Evolutionary conservation across 1,140 invertebrate genomes (phyloP).

Genomic region (Uloborus diversus): DNA sequence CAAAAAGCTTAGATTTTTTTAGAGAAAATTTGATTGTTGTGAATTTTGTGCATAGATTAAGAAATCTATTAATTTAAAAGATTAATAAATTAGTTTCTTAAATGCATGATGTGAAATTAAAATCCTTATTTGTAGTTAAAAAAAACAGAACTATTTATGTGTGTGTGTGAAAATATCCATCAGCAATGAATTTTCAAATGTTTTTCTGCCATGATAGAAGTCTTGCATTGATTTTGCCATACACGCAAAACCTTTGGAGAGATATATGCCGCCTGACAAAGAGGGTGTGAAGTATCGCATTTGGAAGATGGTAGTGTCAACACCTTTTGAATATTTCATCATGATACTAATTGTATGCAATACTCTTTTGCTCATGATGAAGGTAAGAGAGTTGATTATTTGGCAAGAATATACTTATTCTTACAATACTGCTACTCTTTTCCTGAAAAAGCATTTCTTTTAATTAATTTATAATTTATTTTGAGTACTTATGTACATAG

Average conservation of each 20-base stretch:
- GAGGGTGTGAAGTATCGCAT: slow-evolving; percentile 97
- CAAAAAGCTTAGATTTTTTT: too few relatives aligned
- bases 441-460: background rate
- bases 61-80: too few relatives aligned
- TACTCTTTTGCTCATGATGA: slow-evolving; percentile 99
- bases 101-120: too few relatives aligned
- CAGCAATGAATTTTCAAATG: too few relatives aligned
- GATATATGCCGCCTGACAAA: slow-evolving; percentile 99
- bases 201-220: too few relatives aligned
- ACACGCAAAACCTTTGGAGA: slow-evolving; percentile 94
- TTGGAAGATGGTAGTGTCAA: slow-evolving; percentile 96
- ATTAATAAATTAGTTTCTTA: too few relatives aligned
- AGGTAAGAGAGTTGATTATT: slow-evolving; percentile 73
- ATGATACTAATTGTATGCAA: slow-evolving; percentile 99
- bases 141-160: too few relatives aligned
- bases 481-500: background rate
- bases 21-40: too few relatives aligned
- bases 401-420: background rate
- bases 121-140: too few relatives aligned
- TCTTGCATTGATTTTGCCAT: slow-evolving; percentile 99
- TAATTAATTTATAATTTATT: background rate
- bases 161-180: too few relatives aligned
- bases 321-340: slow-evolving; percentile 99
- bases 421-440: background rate
- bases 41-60: too few relatives aligned